A percentile compares a stretch with the other conserved stretches of the same genome.
These are phyloP conservation scores for Cavia porcellus DNA, from an alignment of 2,113 vertebrate genomes.

Conservation along the genomic window DNA sequence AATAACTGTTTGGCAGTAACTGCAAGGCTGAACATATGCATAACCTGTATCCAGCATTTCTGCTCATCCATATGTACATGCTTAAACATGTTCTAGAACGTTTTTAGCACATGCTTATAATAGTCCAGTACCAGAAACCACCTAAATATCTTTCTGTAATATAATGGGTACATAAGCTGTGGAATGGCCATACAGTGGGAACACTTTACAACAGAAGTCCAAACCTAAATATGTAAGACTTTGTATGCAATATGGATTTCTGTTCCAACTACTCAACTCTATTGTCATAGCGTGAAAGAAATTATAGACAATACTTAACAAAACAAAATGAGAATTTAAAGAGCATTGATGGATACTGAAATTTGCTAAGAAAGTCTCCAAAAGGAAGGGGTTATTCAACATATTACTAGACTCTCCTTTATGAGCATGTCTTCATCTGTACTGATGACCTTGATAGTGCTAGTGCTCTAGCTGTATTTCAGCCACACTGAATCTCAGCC, in stretches of 20 bases:
- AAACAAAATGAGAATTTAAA: neutral
- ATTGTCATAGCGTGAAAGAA: neutral
- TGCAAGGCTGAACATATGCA: neutral
- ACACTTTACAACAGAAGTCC: neutral
- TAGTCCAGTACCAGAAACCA: neutral
- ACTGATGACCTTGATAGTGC: neutral
- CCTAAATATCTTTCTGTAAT: neutral
- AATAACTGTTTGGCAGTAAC: neutral
- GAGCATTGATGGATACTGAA: neutral
- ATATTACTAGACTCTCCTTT: constrained; percentile 48
- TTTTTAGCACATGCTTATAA: constrained; percentile 2
- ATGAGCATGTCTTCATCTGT: neutral
- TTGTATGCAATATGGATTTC: neutral
- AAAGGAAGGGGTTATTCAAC: neutral
- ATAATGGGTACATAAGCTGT: constrained; percentile 30
- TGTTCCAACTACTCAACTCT: neutral
- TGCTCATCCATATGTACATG: neutral
- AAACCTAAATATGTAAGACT: constrained; percentile 22
- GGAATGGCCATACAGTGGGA: neutral
- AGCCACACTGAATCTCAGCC: neutral
- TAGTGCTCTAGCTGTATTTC: neutral
- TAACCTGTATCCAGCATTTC: neutral
- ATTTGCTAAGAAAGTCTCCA: constrained; percentile 17
- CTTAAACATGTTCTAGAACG: constrained; percentile 25
- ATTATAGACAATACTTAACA: neutral